Base-by-base conservation (phyloP, 2,113 vertebrate species). In the Rhadina sibilatrix region DNA sequence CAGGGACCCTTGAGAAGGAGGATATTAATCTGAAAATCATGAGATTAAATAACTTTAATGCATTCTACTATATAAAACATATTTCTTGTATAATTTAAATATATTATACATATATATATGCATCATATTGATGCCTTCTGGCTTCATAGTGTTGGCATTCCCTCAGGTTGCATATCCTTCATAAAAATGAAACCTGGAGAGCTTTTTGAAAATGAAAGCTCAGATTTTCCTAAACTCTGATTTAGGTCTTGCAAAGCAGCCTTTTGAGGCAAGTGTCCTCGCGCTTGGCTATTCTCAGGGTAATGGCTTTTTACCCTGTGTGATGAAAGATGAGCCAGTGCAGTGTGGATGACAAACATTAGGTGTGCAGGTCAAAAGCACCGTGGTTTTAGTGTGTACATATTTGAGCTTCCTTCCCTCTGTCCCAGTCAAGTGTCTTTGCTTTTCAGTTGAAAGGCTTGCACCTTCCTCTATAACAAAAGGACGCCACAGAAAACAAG, bases 371-470 rank as follows among this genome's bases (percentile, higher is more conserved):
- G 5, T 60, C 50, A 44, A 69, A 74, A 92, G 18, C 31, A 74
- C 12, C 3, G 4, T 21, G 20, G 30, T 10, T 60, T 85, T 38
- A 25, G 9, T 42, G 30, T 1, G 0, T 37, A 47, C n/a, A 8
- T 19, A 42, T 35, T 27, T 42, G 19, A 71, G 7, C 10, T 64
- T 79, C 47, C 49, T 91, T 59, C 78, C 12, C 28, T 71, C 47
- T 54, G 44, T 18, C 37, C 53, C 12, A 56, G 21, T 28, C 40
- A 50, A 70, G 25, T 4, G 24, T 14, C 25, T 60, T 22, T 54
- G n/a, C 27, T 70, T 49, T 54, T 52, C 25, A 44, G 9, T 5
- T 63, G 21, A 85, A 93, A 92, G 20, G 6, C 10, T 76, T 50
- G 30, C 33, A 22, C 9, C 19, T 84, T 84, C 18, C 33, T 33